Evolutionary conservation across 2,888 invertebrate genomes (phyloP).

Genomic region (Magallana nippona): DNA sequence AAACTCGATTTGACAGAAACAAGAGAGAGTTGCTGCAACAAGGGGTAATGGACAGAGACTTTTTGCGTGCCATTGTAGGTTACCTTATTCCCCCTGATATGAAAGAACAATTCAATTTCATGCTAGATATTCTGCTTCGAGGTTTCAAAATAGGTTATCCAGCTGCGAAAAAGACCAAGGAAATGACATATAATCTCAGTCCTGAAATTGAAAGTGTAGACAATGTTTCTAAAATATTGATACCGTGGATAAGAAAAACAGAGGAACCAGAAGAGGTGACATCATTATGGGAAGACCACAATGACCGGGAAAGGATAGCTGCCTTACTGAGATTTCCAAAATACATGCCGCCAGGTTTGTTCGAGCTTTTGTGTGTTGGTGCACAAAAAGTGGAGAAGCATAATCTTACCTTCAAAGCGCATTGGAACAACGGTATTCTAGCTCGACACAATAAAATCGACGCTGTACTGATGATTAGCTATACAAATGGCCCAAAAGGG

Average conservation of each 20-base stretch:
- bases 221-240: slow-evolving; percentile 63
- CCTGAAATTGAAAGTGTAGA: slow-evolving; percentile 56
- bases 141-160: slow-evolving; percentile 74
- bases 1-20: slow-evolving; percentile 65
- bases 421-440: slow-evolving; percentile 75
- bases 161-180: slow-evolving; percentile 60
- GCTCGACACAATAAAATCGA: slow-evolving; percentile 64
- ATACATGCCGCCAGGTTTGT: slow-evolving; percentile 76
- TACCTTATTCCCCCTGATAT: slow-evolving; percentile 67
- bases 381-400: slow-evolving; percentile 60
- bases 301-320: slow-evolving; percentile 60
- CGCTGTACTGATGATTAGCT: slow-evolving; percentile 52
- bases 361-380: slow-evolving; percentile 72
- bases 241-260: slow-evolving; percentile 73
- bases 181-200: slow-evolving; percentile 41
- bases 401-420: slow-evolving; percentile 66
- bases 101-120: slow-evolving; percentile 62
- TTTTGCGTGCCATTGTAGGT: slow-evolving; percentile 70
- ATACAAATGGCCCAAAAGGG: slow-evolving; percentile 46
- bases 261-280: slow-evolving; percentile 63
- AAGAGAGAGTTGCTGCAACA: slow-evolving; percentile 68
- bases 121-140: slow-evolving; percentile 64
- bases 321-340: slow-evolving; percentile 71
- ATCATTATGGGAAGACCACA: slow-evolving; percentile 60
- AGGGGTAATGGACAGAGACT: slow-evolving; percentile 73